phyloP scores from a whole-genome alignment of 1,140 invertebrate species.

The Bathynomus jamesi region DNA sequence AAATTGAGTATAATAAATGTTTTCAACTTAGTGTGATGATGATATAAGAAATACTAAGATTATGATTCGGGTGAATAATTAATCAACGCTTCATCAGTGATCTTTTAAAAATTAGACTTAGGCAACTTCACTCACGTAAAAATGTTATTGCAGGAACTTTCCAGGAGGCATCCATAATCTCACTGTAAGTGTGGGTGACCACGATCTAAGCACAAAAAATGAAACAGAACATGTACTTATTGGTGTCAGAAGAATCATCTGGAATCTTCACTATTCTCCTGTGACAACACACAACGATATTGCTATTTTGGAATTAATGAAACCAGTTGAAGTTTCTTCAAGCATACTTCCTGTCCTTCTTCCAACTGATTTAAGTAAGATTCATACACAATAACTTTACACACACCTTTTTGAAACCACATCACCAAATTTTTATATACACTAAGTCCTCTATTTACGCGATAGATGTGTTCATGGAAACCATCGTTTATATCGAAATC shows the following conservation, averaged over 20 bases:
- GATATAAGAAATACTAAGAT: too few species aligned
- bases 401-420: not conserved
- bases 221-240: conserved; percentile 19
- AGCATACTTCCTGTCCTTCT: conserved; percentile 36
- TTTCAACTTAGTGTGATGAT: too few species aligned
- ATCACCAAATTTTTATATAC: not conserved
- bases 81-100: too few species aligned
- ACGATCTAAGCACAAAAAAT: conserved; percentile 29
- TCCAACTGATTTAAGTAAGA: conserved; percentile 12
- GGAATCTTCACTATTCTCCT: conserved; percentile 24
- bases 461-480: too few species aligned
- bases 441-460: too few species aligned
- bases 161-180: conserved; percentile 17
- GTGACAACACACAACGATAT: conserved; percentile 52
- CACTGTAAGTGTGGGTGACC: conserved; percentile 23
- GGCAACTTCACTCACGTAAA: too few species aligned
- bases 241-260: conserved; percentile 20
- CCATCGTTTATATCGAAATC: too few species aligned
- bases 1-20: too few species aligned
- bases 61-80: too few species aligned
- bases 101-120: too few species aligned
- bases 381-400: not conserved
- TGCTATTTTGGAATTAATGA: conserved; percentile 50
- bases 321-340: conserved; percentile 46
- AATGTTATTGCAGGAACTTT: conserved; percentile 37